Percentiles rank a stretch among this genome's conserved stretches.
These are phyloP conservation scores for Anthopleura xanthogrammica DNA, from an alignment of 92 coral and sea anemone species.

Conservation along the genomic window DNA sequence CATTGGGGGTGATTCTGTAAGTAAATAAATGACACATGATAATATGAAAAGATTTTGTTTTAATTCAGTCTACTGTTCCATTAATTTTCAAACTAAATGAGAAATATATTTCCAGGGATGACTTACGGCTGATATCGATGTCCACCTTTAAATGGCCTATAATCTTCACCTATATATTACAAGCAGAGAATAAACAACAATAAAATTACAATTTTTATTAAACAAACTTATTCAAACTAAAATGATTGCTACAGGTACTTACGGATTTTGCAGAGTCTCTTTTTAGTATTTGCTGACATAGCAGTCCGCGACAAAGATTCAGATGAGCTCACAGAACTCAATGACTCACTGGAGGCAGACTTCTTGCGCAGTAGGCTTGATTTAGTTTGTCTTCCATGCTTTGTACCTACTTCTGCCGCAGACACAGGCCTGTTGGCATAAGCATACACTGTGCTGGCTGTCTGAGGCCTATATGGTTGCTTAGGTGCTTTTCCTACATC, in stretches of 20 bases:
- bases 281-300: slow-evolving; percentile 46
- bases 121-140: slow-evolving; percentile 81
- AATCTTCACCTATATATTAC: slow-evolving; percentile 74
- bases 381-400: slow-evolving; percentile 85
- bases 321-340: slow-evolving; percentile 18
- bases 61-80: no score
- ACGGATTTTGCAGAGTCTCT: slow-evolving; percentile 75
- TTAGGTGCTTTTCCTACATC: slow-evolving; percentile 81
- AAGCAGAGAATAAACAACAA: not conserved
- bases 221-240: not conserved
- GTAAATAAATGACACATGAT: no score
- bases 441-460: slow-evolving; percentile 79
- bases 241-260: slow-evolving; percentile 29
- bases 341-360: slow-evolving; percentile 36
- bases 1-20: slow-evolving; percentile 76
- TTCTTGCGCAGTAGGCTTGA: slow-evolving; percentile 60
- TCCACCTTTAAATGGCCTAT: slow-evolving; percentile 68
- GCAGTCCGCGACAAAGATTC: slow-evolving; percentile 19
- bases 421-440: slow-evolving; percentile 85
- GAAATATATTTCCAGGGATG: not conserved
- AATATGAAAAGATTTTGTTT: no score
- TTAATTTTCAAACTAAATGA: not conserved
- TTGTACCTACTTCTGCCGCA: slow-evolving; percentile 57
- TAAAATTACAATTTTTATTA: not conserved
- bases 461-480: slow-evolving; percentile 74